Conservation (phyloP, 2,888 invertebrate genomes). For the Cephus pulcher region DNA sequence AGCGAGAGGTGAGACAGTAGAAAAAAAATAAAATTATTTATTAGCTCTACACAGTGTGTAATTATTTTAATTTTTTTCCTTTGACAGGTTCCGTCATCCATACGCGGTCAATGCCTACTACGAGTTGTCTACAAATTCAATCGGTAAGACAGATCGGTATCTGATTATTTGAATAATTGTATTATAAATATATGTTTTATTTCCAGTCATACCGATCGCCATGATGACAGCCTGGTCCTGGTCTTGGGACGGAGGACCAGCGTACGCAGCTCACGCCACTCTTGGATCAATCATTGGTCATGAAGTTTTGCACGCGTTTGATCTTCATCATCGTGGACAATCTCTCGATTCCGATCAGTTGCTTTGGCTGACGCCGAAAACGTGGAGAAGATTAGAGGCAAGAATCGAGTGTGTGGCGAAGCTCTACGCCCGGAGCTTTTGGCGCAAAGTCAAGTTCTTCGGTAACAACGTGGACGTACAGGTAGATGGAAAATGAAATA, state of each 20-base stretch:
- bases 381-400: slow-evolving; percentile 64
- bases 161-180: neutral
- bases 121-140: slow-evolving; percentile 68
- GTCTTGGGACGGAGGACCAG: slow-evolving; percentile 66
- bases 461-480: slow-evolving; percentile 66
- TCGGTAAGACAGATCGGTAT: slow-evolving; percentile 58
- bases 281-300: slow-evolving; percentile 68
- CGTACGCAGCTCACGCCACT: slow-evolving; percentile 67
- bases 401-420: slow-evolving; percentile 67
- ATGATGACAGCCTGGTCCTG: slow-evolving; percentile 68
- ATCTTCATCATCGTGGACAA: slow-evolving; percentile 58
- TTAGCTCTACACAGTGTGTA: neutral
- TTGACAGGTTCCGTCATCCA: slow-evolving; percentile 65
- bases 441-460: slow-evolving; percentile 65
- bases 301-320: slow-evolving; percentile 69
- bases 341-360: slow-evolving; percentile 59
- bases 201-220: slow-evolving; percentile 67
- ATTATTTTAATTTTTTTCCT: neutral
- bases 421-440: slow-evolving; percentile 65
- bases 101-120: slow-evolving; percentile 69
- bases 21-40: neutral
- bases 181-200: slow-evolving; percentile 8
- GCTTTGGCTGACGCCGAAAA: slow-evolving; percentile 64
- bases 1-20: slow-evolving; percentile 48
- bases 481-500: slow-evolving; percentile 46